These are phyloP conservation scores for Cacatua alba DNA, from an alignment of 2,113 vertebrate genomes.

Conservation along the genomic window DNA sequence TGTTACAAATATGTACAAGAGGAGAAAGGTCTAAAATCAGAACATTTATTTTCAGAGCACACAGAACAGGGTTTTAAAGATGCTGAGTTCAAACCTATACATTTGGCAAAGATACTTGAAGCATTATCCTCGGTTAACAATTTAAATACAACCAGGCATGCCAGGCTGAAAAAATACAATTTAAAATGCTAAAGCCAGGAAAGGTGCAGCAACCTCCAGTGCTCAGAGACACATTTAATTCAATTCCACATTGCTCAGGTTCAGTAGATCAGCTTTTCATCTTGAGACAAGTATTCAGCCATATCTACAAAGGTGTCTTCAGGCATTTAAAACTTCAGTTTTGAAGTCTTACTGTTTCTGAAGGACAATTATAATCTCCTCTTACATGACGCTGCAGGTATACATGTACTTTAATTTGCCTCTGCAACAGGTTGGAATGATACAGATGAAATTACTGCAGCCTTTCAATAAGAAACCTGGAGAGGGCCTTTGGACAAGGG, in stretches of 20 bases:
- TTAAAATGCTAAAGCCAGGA: neutral
- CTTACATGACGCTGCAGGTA: rapidly evolving
- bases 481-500: neutral
- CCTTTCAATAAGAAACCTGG: neutral
- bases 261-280: neutral
- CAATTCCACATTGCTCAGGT: neutral
- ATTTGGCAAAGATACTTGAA: neutral
- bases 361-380: neutral
- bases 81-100: neutral
- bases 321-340: neutral
- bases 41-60: neutral
- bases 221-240: neutral
- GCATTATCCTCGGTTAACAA: neutral
- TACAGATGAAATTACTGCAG: neutral
- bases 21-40: neutral
- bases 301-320: neutral
- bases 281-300: neutral
- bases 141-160: neutral
- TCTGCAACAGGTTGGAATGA: neutral
- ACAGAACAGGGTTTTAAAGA: neutral
- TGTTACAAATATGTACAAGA: neutral
- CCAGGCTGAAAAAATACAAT: neutral
- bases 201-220: neutral
- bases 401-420: neutral
- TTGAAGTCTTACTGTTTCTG: neutral